Conservation (phyloP, 2,113 vertebrate genomes). For the Spermophilus dauricus region DNA sequence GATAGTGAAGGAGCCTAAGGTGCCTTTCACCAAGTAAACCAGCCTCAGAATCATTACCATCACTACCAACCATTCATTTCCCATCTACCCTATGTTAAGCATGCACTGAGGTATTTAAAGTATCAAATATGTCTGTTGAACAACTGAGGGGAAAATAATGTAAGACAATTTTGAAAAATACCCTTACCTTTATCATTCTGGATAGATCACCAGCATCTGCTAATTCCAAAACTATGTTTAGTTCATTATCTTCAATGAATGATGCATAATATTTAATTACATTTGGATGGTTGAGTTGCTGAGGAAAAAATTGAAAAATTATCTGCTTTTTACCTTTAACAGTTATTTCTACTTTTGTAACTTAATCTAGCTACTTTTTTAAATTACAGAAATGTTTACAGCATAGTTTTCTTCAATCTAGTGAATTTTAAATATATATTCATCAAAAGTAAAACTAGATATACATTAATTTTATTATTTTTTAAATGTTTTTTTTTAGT, state of each 20-base stretch:
- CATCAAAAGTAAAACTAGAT: constrained; percentile 35
- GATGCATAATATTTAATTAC: constrained; percentile 99
- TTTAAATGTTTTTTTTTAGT: no score
- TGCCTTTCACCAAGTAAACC: neutral
- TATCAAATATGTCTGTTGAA: neutral
- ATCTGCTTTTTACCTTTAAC: neutral
- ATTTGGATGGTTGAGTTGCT: constrained; percentile 99
- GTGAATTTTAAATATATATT: constrained; percentile 46
- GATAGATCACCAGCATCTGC: constrained; percentile 99
- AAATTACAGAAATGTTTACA: neutral
- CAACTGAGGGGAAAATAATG: neutral
- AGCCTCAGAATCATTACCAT: neutral
- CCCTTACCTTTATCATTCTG: constrained; percentile 97
- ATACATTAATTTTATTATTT: neutral
- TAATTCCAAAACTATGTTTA: constrained; percentile 98
- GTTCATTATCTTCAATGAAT: constrained; percentile 98
- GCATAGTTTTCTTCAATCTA: neutral
- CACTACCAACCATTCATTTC: neutral
- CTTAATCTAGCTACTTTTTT: neutral
- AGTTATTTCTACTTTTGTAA: neutral
- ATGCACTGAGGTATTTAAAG: neutral
- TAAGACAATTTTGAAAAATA: neutral
- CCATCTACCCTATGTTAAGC: fast-evolving
- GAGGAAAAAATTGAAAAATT: constrained; percentile 71
- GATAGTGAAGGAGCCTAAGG: neutral